Conservation (phyloP, 2,113 vertebrate genomes). For the Nothobranchius kuhntae region DNA sequence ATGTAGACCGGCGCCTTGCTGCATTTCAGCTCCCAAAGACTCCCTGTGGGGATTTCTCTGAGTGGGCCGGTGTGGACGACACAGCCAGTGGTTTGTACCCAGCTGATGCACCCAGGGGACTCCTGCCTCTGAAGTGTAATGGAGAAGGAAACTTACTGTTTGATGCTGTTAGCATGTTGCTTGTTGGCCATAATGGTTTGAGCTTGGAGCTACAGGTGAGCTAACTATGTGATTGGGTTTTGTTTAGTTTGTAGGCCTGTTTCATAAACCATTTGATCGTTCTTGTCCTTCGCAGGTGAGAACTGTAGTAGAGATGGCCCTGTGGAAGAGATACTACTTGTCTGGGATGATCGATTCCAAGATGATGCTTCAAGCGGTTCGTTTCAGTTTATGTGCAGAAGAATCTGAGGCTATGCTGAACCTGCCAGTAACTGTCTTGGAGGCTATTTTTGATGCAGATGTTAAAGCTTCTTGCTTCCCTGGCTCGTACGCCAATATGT, state of each 20-base stretch:
- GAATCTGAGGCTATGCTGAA: conserved; percentile 91
- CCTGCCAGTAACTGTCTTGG: conserved; percentile 85
- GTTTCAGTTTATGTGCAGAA: conserved; percentile 91
- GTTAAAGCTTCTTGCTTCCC: conserved; percentile 95
- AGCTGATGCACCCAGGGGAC: conserved; percentile 84
- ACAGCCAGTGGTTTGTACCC: conserved; percentile 88
- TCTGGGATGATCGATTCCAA: conserved; percentile 96
- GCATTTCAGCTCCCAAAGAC: conserved; percentile 81
- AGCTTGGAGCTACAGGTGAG: conserved; percentile 92
- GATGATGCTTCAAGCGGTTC: conserved; percentile 95
- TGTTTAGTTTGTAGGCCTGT: too few species aligned
- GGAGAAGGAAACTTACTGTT: conserved; percentile 92
- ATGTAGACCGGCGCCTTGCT: conserved; percentile 82
- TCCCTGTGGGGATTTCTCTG: conserved; percentile 77
- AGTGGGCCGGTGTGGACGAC: conserved; percentile 85
- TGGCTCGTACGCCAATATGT: conserved; percentile 93
- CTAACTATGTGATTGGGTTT: too few species aligned
- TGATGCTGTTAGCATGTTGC: conserved; percentile 87
- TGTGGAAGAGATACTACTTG: conserved; percentile 92
- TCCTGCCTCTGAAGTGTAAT: conserved; percentile 87
- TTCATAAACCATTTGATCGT: too few species aligned
- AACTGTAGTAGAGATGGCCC: conserved; percentile 93
- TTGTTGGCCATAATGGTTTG: conserved; percentile 86
- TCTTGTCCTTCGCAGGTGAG: conserved; percentile 75
- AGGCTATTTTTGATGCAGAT: conserved; percentile 94